phyloP scores from a whole-genome alignment of 2,797 vertebrate genomes.

The Pangasius mekongensis region DNA sequence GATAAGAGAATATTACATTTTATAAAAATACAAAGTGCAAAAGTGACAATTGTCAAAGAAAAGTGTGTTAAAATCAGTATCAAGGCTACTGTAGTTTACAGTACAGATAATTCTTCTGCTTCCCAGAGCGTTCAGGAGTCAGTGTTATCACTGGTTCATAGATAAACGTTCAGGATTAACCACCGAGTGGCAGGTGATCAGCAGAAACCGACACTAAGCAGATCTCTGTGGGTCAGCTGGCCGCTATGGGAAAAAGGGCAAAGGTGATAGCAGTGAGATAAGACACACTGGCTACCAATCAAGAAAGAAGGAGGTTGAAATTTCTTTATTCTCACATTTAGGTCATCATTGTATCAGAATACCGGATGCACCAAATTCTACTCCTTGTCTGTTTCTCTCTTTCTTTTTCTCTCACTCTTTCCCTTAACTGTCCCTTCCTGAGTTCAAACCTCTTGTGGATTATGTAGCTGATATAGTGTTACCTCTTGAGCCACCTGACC shows the following conservation, averaged over 20 bases:
- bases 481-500: conserved; percentile 73
- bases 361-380: conserved; percentile 58
- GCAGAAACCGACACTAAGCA: conserved; percentile 74
- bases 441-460: conserved; percentile 75
- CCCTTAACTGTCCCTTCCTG: conserved; percentile 68
- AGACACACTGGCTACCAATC: conserved; percentile 61
- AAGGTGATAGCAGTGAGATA: conserved; percentile 61
- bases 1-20: not conserved
- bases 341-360: conserved; percentile 23
- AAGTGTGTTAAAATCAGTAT: not conserved
- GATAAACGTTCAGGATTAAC: conserved; percentile 63
- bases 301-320: conserved; percentile 66
- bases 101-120: conserved; percentile 38
- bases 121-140: conserved; percentile 59
- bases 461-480: conserved; percentile 74
- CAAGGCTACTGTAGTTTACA: conserved; percentile 3
- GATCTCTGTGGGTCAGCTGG: conserved; percentile 63
- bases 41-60: not conserved
- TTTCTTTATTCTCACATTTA: conserved; percentile 56
- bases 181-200: conserved; percentile 73
- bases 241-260: conserved; percentile 60
- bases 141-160: conserved; percentile 65
- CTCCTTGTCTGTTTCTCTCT: conserved; percentile 44
- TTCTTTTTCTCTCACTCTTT: conserved; percentile 7
- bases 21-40: not conserved